Base-by-base conservation (phyloP, 2,888 invertebrate genomes). In the Eristalinus sepulchralis region DNA sequence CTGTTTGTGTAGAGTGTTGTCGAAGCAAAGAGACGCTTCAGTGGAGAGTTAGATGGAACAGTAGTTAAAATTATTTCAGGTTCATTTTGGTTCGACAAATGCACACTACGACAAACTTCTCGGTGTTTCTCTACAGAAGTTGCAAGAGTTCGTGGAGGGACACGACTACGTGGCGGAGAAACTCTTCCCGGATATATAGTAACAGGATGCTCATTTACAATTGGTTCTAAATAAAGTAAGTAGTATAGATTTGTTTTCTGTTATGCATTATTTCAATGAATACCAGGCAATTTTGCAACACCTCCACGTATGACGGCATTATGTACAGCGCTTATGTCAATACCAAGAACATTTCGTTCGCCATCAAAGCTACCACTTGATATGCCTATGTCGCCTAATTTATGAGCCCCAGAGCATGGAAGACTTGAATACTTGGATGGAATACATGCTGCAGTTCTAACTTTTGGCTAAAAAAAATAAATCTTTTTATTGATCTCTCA, bases 81-180 rank as follows among this genome's bases (percentile, higher is more conserved):
- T 78, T 68, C 83, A 20, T 78, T 84, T 20, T 87, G 66, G 53
- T 62, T 71, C 1, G 57, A 36, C 33, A 72, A 72, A 24, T 88
- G 88, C 53, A 79, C 79, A 76, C 94, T 94, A 90, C 96, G 95
- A 91, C 96, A 95, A 90, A 96, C 96, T 93, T 96, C 96, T 91
- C 96, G 95, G 93, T 96, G 96, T 90, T 96, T 95, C 92, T 96
- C 96, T 91, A 95, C 94, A 90, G 95, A 95, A 90, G 94, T 94
- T 85, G 95, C 95, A 91, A 95, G 94, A 90, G 96, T 95, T 89
- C 95, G 94, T 89, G 96, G 95, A 89, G 96, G 95, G 90, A 95
- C 92, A 93, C 95, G 94, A 91, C 93, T 92, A 80, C 89, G 89
- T 72, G 91, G 90, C 60, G 91, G 92, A 77, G 91, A 91, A 78